Evolutionary conservation across 2,797 vertebrate species (phyloP).

Genomic region (Halcyon badia): DNA sequence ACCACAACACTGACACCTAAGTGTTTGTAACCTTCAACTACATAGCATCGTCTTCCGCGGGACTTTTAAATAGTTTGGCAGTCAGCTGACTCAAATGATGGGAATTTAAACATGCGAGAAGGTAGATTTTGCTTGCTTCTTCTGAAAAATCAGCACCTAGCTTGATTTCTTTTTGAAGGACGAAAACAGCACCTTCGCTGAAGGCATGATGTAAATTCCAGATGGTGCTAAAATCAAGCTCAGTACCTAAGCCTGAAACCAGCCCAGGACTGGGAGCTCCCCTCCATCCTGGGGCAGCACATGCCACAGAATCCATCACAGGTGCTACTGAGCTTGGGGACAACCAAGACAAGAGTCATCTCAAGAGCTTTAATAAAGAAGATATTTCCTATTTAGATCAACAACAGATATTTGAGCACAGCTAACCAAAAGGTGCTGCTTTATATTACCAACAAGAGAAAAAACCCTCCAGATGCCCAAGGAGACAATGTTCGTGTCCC

Average conservation of each 20-base stretch:
- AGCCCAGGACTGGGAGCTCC: background rate
- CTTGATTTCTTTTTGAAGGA: background rate
- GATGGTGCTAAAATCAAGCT: background rate
- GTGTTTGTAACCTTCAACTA: background rate
- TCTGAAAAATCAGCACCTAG: background rate
- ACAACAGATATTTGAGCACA: background rate
- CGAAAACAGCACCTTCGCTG: background rate
- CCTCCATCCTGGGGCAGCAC: background rate
- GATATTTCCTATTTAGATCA: background rate
- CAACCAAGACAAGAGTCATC: background rate
- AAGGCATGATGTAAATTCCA: background rate
- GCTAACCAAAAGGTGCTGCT: background rate
- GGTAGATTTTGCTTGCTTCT: background rate
- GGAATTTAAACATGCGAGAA: background rate
- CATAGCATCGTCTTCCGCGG: fast-evolving
- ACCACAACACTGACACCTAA: background rate
- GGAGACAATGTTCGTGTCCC: background rate
- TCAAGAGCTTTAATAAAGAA: background rate
- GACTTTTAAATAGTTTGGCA: background rate
- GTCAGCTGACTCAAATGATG: background rate
- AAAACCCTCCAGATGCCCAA: background rate
- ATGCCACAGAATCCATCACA: fast-evolving
- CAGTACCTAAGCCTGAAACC: background rate
- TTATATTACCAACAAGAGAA: background rate
- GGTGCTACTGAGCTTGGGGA: background rate